Conservation (phyloP, 2,797 vertebrate genomes). For the Pachyuromys duprasi region DNA sequence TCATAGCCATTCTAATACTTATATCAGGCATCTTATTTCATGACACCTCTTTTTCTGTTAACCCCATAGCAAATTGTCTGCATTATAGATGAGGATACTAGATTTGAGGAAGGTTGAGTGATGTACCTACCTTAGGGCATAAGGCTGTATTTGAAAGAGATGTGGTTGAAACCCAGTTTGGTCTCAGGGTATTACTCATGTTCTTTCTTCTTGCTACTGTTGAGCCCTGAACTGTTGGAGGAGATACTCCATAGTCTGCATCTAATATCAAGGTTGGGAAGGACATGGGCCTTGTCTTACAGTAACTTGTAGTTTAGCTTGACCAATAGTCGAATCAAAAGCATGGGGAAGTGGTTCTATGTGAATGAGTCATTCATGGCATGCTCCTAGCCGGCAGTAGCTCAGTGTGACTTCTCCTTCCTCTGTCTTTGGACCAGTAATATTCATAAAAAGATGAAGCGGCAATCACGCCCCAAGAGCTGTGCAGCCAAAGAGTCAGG, state of each 20-base stretch:
- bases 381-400: neutral
- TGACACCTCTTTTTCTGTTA: neutral
- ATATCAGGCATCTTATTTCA: neutral
- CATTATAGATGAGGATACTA: neutral
- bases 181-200: neutral
- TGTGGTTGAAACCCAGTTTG: neutral
- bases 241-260: neutral
- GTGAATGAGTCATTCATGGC: conserved; percentile 42
- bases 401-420: conserved; percentile 1
- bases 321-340: conserved; percentile 41
- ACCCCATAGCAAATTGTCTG: neutral
- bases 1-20: conserved; percentile 21
- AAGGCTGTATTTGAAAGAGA: neutral
- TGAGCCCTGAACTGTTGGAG: neutral
- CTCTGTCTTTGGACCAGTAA: conserved; percentile 19
- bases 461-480: neutral
- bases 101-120: neutral
- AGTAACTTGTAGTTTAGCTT: conserved; percentile 60
- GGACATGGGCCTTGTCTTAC: neutral
- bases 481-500: neutral
- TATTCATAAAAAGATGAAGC: neutral
- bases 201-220: neutral
- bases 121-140: neutral
- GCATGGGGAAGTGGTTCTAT: neutral
- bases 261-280: neutral